phyloP scores from a whole-genome alignment of 2,113 vertebrate species.

The Ailurus styani region DNA sequence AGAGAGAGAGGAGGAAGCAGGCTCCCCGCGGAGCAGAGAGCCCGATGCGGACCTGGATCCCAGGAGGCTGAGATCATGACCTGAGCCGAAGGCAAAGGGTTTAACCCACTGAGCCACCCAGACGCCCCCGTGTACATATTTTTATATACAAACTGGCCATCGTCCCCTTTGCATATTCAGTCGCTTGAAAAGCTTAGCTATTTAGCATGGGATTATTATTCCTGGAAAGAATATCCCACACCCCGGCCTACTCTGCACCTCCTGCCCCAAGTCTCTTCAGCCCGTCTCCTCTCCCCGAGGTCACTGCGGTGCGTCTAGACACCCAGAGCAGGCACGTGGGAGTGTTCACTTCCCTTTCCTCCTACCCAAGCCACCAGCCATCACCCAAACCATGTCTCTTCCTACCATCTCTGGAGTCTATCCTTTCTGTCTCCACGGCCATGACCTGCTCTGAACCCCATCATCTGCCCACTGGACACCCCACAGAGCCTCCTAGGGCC shows the following conservation, averaged over 20 bases:
- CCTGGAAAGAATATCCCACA: neutral
- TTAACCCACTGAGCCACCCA: too few species aligned
- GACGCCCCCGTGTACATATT: too few species aligned
- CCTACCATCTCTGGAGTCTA: neutral
- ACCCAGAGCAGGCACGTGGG: neutral
- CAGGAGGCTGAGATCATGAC: too few species aligned
- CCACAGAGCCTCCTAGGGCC: neutral
- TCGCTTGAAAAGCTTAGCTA: neutral
- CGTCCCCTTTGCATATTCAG: neutral
- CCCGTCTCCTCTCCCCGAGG: neutral
- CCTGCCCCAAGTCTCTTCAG: neutral
- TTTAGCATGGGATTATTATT: neutral
- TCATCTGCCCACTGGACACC: neutral
- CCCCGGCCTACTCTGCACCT: neutral
- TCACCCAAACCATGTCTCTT: neutral
- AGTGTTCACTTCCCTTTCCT: neutral
- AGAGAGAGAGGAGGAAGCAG: too few species aligned
- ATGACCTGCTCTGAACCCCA: neutral
- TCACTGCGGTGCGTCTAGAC: neutral
- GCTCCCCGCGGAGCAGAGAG: too few species aligned
- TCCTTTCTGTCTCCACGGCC: neutral
- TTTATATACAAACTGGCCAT: neutral
- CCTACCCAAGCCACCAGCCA: neutral
- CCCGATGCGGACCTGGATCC: too few species aligned
- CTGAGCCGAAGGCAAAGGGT: too few species aligned